phyloP scores from a whole-genome alignment of 2,797 vertebrate genomes.

The Masticophis lateralis region DNA sequence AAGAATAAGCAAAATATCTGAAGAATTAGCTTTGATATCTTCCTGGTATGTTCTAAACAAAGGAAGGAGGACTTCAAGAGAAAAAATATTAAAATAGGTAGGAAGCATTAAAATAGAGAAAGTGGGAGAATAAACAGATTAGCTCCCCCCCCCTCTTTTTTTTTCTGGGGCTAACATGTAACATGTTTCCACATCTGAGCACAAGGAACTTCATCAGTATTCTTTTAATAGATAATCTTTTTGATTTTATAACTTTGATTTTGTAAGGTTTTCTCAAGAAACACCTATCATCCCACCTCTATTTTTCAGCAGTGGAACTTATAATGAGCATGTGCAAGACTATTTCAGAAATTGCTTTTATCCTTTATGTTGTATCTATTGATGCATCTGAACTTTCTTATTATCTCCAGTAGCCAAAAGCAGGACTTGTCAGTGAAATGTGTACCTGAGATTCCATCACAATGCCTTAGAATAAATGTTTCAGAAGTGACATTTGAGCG shows the following conservation, averaged over 20 bases:
- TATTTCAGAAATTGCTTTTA: conserved; percentile 28
- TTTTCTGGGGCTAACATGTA: background rate
- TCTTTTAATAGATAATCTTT: background rate
- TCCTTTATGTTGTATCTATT: conserved; percentile 36
- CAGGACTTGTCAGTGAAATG: conserved; percentile 54
- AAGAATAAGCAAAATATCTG: conserved; percentile 5
- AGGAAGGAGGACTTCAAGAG: background rate
- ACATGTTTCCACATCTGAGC: background rate
- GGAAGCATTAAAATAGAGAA: background rate
- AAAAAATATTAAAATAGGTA: background rate
- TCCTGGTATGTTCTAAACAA: background rate
- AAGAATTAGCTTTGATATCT: background rate
- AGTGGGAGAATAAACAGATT: background rate
- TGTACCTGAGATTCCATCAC: conserved; percentile 55
- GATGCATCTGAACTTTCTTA: conserved; percentile 56
- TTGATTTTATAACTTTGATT: conserved; percentile 54
- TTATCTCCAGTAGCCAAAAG: conserved; percentile 63
- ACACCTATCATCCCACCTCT: conserved; percentile 1
- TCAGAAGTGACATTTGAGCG: conserved; percentile 71
- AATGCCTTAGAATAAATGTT: conserved; percentile 61
- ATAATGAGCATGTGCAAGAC: conserved; percentile 29
- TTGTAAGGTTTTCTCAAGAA: conserved; percentile 40
- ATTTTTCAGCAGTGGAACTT: background rate
- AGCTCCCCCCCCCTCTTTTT: background rate
- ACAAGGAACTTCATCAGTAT: background rate